Evolutionary conservation across 2,113 vertebrate species (phyloP), one percentile per base, ranked within the genome.

Genomic region (Epinephelus moara): DNA sequence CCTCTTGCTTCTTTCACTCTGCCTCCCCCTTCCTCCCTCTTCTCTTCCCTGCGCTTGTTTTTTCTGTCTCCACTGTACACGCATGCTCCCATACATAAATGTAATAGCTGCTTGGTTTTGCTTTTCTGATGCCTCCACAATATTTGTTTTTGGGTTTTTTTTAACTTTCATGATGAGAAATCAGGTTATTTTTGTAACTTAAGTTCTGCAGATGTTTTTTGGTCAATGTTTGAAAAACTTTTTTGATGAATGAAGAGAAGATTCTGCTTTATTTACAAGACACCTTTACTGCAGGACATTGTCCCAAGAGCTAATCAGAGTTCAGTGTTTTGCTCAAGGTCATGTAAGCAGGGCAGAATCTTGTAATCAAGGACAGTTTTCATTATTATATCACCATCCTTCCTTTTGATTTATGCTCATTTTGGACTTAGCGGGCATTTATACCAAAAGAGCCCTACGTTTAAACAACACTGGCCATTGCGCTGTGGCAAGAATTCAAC

Each of bases 1-100:
- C 88, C 87, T 89, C 87, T 93, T 19, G 42, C 91, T 84, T 77
- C 89, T 68, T 68, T 78, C 73, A 83, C 81, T 61, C 78, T 52
- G n/a, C 75, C 71, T 45, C 63, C 61, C 73, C 40, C 62, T 57
- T 33, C 19, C 76, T 45, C 66, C 76, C 53, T 45, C 59, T 64
- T 82, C 60, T 70, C 77, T 55, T 76, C 86, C 59, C 76, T 79
- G 56, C 37, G 69, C 79, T 91, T 78, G 67, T 85, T 83, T 80
- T 91, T 55, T 83, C 76, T 80, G 64, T 86, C 59, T 67, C 37
- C 69, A 82, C 78, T 88, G 80, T 89, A 86, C 57, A 70, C 52
- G n/a, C 71, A 30, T 73, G 62, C 78, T 86, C 25, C 59, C 55
- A 62, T 72, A 45, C 49, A 84, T 84, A 55, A 83, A 80, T 80